These are phyloP conservation scores for Drosophila seguyi DNA, from an alignment of 1,140 invertebrate genomes.

Conservation along the genomic window DNA sequence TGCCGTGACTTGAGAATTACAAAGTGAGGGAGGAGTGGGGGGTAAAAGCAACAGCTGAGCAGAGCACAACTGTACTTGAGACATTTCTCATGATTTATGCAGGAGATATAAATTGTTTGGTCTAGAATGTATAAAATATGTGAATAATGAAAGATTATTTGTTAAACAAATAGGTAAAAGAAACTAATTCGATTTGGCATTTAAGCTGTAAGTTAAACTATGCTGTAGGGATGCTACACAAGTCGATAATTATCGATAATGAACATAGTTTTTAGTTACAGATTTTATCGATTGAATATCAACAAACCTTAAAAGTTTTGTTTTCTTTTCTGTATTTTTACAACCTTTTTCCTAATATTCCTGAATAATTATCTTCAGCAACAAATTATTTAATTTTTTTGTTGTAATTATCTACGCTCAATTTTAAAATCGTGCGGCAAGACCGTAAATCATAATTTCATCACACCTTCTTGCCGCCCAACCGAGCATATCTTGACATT, in stretches of 20 bases:
- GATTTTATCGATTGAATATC: not conserved
- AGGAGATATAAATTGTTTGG: conserved; percentile 17
- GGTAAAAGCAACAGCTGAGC: conserved; percentile 48
- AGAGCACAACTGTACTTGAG: conserved; percentile 45
- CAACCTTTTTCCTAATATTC: not conserved
- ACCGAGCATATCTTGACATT: conserved; percentile 18
- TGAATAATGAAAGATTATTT: not conserved
- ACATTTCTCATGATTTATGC: conserved; percentile 22
- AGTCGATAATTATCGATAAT: not conserved
- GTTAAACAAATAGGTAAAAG: not conserved
- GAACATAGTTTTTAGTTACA: not conserved
- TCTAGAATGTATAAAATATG: not conserved
- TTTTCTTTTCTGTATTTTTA: no score
- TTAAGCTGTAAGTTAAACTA: not conserved
- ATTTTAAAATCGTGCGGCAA: conserved; percentile 6
- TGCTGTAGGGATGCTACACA: not conserved
- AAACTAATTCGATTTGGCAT: not conserved
- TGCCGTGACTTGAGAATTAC: conserved; percentile 9
- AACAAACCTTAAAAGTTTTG: not conserved
- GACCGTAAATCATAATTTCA: conserved; percentile 6
- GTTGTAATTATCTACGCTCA: not conserved
- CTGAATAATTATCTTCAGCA: not conserved
- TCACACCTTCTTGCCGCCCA: conserved; percentile 8
- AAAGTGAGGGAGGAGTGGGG: not conserved
- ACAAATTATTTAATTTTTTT: not conserved